Conservation (phyloP, 2,888 invertebrate genomes). For the Muscina levida region DNA sequence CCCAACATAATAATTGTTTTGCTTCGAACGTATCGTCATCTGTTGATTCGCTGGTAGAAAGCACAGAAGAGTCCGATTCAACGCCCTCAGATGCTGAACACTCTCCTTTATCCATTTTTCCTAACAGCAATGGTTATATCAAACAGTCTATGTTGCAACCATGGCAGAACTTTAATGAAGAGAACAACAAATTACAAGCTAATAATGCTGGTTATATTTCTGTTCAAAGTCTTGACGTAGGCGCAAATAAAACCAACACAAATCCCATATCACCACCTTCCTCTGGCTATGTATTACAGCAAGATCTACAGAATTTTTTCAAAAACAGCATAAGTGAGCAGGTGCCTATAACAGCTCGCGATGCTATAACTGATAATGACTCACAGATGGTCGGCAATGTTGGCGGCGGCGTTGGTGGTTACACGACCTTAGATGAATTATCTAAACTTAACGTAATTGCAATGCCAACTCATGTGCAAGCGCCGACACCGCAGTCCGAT, state of each 20-base stretch:
- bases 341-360: background rate
- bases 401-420: constrained; percentile 42
- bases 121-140: constrained; percentile 57
- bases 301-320: constrained; percentile 53
- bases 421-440: constrained; percentile 60
- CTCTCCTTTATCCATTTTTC: constrained; percentile 35
- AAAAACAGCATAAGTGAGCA: constrained; percentile 18
- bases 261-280: constrained; percentile 20
- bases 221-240: constrained; percentile 43
- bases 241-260: background rate
- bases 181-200: background rate
- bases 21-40: constrained; percentile 49
- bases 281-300: constrained; percentile 69
- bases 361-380: background rate
- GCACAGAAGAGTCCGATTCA: constrained; percentile 45
- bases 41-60: constrained; percentile 60
- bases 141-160: constrained; percentile 61
- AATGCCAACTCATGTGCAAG: background rate
- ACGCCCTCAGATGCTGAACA: constrained; percentile 8
- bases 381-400: constrained; percentile 14
- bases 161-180: constrained; percentile 49
- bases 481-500: constrained; percentile 14
- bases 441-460: constrained; percentile 45
- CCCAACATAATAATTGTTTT: constrained; percentile 12
- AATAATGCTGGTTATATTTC: constrained; percentile 45